A percentile compares a stretch with the other conserved stretches of the same genome.
These are phyloP conservation scores for Phoeniculus purpureus DNA, from an alignment of 2,797 vertebrate genomes.

Conservation along the genomic window DNA sequence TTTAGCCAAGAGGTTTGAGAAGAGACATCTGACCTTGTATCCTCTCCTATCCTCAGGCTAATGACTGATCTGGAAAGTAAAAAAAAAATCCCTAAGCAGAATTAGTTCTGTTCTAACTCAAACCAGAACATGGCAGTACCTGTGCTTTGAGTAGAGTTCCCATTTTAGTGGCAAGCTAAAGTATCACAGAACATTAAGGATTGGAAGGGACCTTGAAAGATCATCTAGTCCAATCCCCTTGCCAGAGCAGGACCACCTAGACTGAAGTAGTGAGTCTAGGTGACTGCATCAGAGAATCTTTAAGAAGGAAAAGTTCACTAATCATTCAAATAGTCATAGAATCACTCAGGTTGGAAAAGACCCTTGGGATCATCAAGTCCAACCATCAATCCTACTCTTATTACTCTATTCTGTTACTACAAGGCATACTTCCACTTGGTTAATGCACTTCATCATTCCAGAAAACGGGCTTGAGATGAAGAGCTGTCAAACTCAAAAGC, in stretches of 20 bases:
- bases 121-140: not conserved
- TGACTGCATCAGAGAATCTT: not conserved
- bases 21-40: not conserved
- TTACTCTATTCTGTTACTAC: not conserved
- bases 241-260: too few relatives aligned
- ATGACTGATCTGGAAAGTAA: fast-evolving
- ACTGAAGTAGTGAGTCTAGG: not conserved
- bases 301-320: not conserved
- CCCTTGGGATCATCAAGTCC: too few relatives aligned
- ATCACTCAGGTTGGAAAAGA: too few relatives aligned
- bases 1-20: not conserved
- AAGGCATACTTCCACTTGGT: not conserved
- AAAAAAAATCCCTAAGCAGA: too few relatives aligned
- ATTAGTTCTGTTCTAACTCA: too few relatives aligned
- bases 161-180: not conserved
- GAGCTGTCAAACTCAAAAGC: not conserved
- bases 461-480: not conserved
- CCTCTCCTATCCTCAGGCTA: not conserved
- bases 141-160: not conserved
- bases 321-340: not conserved
- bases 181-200: too few relatives aligned
- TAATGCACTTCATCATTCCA: not conserved
- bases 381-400: too few relatives aligned
- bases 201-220: too few relatives aligned
- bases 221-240: too few relatives aligned